A percentile compares a stretch with the other conserved stretches of the same genome.
These are phyloP conservation scores for Enteromius afrohamiltoni DNA, from an alignment of 2,797 vertebrate species.

Conservation along the genomic window DNA sequence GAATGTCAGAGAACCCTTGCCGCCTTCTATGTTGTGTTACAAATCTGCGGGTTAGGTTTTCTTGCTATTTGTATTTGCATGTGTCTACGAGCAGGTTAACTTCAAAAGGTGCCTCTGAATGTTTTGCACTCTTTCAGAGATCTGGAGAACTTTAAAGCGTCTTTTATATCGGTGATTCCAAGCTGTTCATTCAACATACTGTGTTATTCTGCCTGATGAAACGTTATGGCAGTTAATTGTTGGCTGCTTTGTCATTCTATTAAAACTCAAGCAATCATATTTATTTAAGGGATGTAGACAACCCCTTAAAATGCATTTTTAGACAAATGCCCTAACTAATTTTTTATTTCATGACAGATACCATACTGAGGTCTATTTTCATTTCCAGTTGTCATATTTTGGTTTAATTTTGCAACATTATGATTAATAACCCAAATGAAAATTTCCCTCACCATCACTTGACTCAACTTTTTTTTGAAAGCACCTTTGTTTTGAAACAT, in stretches of 20 bases:
- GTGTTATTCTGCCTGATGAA: background rate
- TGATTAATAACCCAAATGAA: background rate
- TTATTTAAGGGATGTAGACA: background rate
- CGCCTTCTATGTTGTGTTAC: background rate
- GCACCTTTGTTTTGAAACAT: constrained; percentile 28
- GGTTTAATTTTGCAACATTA: background rate
- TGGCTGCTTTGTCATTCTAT: background rate
- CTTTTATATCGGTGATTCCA: background rate
- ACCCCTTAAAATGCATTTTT: constrained; percentile 12
- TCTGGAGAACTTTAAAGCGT: background rate
- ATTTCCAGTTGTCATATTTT: background rate
- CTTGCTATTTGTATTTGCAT: background rate
- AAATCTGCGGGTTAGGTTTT: constrained; percentile 5
- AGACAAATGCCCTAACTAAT: background rate
- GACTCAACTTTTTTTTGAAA: background rate
- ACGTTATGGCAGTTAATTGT: background rate
- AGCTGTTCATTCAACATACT: background rate
- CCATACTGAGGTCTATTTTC: background rate
- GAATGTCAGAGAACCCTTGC: background rate
- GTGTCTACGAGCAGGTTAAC: background rate
- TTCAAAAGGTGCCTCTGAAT: constrained; percentile 38
- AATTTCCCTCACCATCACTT: background rate
- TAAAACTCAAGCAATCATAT: background rate
- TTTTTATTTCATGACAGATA: background rate
- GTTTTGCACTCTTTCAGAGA: constrained; percentile 41